Conservation (phyloP, 1,140 invertebrate genomes). For the Pogonomyrmex californicus region DNA sequence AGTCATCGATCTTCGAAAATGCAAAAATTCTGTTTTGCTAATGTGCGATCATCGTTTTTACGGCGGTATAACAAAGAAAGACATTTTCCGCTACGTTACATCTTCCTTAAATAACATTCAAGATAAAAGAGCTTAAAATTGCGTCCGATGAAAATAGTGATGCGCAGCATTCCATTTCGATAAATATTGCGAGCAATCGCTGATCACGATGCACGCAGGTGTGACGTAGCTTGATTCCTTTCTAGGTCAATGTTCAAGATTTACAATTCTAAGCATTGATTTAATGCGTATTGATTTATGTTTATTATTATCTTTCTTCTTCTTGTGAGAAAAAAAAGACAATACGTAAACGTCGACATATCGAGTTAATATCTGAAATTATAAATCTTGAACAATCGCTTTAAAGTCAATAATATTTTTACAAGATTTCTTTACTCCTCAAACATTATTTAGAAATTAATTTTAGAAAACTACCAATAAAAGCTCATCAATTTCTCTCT, state of each 20-base stretch:
- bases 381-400: no score
- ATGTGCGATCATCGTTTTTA: constrained; percentile 41
- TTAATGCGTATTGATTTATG: no score
- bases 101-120: constrained; percentile 64
- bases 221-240: not conserved
- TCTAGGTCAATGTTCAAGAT: not conserved
- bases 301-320: no score
- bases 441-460: not conserved
- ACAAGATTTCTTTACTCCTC: no score
- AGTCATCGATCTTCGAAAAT: constrained; percentile 6
- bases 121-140: constrained; percentile 34
- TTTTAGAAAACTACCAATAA: not conserved
- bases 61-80: constrained; percentile 2
- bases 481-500: not conserved
- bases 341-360: no score
- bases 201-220: not conserved
- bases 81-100: constrained; percentile 20
- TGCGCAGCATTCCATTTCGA: constrained; percentile 11
- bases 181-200: constrained; percentile 8
- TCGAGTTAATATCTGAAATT: no score
- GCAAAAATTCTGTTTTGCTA: not conserved
- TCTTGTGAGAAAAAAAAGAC: no score
- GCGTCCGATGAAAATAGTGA: constrained; percentile 16
- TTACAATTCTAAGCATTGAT: no score
- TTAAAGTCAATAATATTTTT: no score